Evolutionary conservation across 2,888 invertebrate genomes (phyloP).

Genomic region (Tribolium freemani): DNA sequence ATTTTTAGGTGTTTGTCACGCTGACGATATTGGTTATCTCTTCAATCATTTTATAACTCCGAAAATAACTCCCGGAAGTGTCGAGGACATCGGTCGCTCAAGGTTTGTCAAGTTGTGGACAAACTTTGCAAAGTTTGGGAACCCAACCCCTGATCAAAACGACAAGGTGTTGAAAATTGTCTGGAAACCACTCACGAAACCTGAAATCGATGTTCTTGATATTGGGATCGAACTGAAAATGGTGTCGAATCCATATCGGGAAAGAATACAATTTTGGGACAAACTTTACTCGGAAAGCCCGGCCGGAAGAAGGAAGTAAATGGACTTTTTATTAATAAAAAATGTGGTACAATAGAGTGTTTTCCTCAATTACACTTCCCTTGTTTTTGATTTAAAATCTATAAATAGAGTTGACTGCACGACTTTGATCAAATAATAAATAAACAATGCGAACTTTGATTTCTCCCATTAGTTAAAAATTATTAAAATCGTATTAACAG

Average conservation of each 20-base stretch:
- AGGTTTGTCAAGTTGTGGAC: conserved; percentile 53
- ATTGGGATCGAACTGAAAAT: conserved; percentile 56
- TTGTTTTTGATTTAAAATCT: background rate
- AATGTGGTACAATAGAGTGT: too few species aligned
- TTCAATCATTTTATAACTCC: conserved; percentile 47
- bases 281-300: conserved; percentile 33
- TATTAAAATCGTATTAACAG: too few species aligned
- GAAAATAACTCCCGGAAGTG: conserved; percentile 38
- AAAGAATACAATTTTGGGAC: conserved; percentile 59
- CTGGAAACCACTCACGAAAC: conserved; percentile 56
- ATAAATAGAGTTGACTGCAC: too few species aligned
- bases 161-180: conserved; percentile 40
- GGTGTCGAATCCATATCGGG: conserved; percentile 53
- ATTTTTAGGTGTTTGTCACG: conserved; percentile 49
- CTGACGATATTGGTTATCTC: conserved; percentile 54
- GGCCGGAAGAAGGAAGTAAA: background rate
- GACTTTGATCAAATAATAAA: too few species aligned
- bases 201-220: conserved; percentile 54
- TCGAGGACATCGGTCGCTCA: conserved; percentile 46
- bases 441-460: too few species aligned
- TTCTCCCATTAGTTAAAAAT: too few species aligned
- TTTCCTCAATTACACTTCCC: too few species aligned
- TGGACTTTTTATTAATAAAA: too few species aligned
- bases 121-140: conserved; percentile 51
- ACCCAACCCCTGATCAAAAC: conserved; percentile 44